A percentile compares a stretch with the other conserved stretches of the same genome.
phyloP scores from a whole-genome alignment of 2,797 vertebrate genomes.

The Galago senegalensis region DNA sequence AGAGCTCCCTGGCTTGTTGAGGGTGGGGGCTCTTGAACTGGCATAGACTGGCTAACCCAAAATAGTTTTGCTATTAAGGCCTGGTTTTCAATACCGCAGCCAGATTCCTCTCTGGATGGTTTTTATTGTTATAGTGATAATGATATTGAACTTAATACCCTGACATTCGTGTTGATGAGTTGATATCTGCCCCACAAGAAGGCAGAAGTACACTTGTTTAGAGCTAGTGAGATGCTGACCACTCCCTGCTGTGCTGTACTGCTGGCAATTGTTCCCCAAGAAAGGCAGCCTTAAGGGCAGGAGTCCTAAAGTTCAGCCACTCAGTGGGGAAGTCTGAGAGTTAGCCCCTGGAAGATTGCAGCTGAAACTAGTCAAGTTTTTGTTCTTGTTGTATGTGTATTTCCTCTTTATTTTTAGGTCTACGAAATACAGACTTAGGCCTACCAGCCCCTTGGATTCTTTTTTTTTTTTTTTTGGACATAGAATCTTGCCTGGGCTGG shows the following conservation, averaged over 20 bases:
- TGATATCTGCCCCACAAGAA: background rate
- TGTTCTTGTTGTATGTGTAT: background rate
- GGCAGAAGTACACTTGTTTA: background rate
- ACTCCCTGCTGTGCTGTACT: background rate
- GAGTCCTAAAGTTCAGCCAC: background rate
- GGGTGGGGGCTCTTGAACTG: background rate
- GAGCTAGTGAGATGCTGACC: background rate
- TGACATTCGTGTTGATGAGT: background rate
- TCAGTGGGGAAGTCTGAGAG: background rate
- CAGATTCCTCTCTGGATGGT: background rate
- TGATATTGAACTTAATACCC: background rate
- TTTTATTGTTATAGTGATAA: background rate
- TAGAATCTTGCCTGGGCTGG: background rate
- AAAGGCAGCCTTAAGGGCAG: background rate
- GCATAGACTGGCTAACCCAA: background rate
- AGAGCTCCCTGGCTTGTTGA: background rate
- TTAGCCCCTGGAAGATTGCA: background rate
- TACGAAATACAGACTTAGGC: background rate
- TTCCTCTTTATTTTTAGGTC: conserved; percentile 36
- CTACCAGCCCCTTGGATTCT: background rate
- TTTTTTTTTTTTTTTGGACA: background rate
- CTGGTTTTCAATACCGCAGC: background rate
- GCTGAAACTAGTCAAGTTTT: conserved; percentile 15
- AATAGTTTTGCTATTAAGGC: conserved; percentile 19
- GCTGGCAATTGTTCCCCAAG: background rate